A percentile compares a stretch with the other conserved stretches of the same genome.
phyloP scores from a whole-genome alignment of 2,113 vertebrate genomes.

The Eretmochelys imbricata region DNA sequence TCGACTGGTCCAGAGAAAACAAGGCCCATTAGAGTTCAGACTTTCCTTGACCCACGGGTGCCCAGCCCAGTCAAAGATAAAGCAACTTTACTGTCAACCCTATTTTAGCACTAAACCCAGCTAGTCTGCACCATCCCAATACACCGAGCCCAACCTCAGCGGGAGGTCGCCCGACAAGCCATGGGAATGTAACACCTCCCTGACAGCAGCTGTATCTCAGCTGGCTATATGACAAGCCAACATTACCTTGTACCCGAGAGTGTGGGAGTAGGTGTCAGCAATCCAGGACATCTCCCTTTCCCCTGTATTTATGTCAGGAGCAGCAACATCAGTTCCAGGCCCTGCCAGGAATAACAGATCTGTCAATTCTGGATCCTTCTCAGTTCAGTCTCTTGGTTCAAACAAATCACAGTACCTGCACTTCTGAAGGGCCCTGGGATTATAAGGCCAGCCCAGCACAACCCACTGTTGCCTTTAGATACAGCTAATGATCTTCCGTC shows the following conservation, averaged over 20 bases:
- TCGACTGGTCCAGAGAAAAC: background rate
- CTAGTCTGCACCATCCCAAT: too few species aligned
- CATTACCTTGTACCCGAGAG: constrained; percentile 82
- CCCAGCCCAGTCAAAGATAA: background rate
- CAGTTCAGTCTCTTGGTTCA: background rate
- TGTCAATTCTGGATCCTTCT: background rate
- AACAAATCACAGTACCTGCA: accelerated
- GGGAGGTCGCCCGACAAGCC: background rate
- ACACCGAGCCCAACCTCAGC: background rate
- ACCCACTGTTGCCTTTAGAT: accelerated
- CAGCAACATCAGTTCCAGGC: constrained; percentile 88
- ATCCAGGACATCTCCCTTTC: constrained; percentile 93
- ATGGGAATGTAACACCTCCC: background rate
- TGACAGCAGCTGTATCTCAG: background rate
- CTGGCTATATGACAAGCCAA: background rate
- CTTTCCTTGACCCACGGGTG: background rate
- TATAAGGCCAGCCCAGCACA: background rate
- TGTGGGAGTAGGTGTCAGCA: constrained; percentile 87
- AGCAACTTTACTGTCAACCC: background rate
- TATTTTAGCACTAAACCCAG: background rate
- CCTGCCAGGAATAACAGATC: constrained; percentile 62
- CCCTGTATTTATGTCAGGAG: constrained; percentile 87
- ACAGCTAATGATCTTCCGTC: background rate
- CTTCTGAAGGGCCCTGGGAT: background rate
- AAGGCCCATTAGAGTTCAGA: background rate